These are phyloP conservation scores for Magallana nippona DNA, from an alignment of 2,888 invertebrate genomes.

Conservation along the genomic window DNA sequence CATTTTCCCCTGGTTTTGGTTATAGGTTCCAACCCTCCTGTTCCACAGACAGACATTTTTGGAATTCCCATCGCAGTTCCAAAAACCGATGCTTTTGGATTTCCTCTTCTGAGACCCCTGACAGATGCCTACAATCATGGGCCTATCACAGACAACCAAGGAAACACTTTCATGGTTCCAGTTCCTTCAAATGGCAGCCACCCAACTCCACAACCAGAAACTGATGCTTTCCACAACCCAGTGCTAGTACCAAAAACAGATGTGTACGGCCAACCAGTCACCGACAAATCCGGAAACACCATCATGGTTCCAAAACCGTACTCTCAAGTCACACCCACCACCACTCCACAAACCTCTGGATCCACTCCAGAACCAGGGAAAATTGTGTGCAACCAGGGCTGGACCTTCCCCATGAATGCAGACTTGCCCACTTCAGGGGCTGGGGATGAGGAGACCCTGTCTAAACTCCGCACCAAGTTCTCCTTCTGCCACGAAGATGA, in stretches of 20 bases:
- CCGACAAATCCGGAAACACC: conserved; percentile 48
- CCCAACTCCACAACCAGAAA: conserved; percentile 38
- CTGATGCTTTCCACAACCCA: conserved; percentile 35
- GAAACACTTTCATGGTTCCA: conserved; percentile 27
- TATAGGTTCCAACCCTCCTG: neutral
- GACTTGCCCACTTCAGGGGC: conserved; percentile 58
- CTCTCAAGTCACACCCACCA: conserved; percentile 56
- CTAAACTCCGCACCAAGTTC: conserved; percentile 58
- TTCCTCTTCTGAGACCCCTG: conserved; percentile 44
- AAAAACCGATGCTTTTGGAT: conserved; percentile 84
- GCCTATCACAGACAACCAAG: conserved; percentile 6
- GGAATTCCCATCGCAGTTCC: conserved; percentile 80
- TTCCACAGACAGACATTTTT: conserved; percentile 70
- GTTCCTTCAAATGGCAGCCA: neutral
- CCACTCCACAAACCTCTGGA: conserved; percentile 37
- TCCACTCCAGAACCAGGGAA: conserved; percentile 25
- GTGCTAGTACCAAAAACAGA: conserved; percentile 2
- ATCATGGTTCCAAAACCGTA: conserved; percentile 53
- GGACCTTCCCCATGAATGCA: conserved; percentile 66
- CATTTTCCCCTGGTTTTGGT: neutral
- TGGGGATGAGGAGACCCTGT: conserved; percentile 65
- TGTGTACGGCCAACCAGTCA: conserved; percentile 36
- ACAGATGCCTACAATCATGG: conserved; percentile 23
- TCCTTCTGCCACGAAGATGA: conserved; percentile 63
- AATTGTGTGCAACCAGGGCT: conserved; percentile 64